These are phyloP conservation scores for Thymelicus acteon DNA, from an alignment of 2,888 invertebrate genomes.

Conservation along the genomic window DNA sequence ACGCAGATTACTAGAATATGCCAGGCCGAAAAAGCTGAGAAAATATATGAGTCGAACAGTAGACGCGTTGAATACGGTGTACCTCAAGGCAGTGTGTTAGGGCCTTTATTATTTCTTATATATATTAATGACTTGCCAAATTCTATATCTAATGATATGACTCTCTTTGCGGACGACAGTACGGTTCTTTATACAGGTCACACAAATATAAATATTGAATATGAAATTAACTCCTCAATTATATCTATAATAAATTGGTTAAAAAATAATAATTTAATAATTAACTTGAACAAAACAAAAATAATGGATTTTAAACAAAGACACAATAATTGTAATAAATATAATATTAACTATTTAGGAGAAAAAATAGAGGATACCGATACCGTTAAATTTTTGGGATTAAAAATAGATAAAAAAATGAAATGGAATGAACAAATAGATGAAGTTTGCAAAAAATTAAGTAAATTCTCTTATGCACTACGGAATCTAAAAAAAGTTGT, in stretches of 20 bases:
- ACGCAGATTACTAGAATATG: constrained; percentile 2
- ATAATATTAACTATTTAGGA: constrained; percentile 1
- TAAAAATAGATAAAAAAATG: neutral
- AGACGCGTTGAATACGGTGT: neutral
- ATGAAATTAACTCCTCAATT: neutral
- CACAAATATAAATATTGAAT: neutral
- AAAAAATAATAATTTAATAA: constrained; percentile 6
- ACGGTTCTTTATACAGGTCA: constrained; percentile 3
- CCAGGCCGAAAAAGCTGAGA: neutral
- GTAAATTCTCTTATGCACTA: neutral
- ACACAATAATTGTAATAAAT: neutral
- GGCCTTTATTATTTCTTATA: neutral
- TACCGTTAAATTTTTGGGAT: constrained; percentile 1
- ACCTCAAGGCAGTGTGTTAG: neutral
- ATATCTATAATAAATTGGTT: constrained; percentile 5
- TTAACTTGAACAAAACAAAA: constrained; percentile 13
- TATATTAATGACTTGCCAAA: neutral
- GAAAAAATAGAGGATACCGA: neutral
- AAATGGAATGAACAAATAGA: constrained; percentile 5
- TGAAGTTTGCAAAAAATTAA: neutral
- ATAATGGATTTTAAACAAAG: neutral
- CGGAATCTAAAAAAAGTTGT: neutral
- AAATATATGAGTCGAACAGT: neutral
- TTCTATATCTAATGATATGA: neutral
- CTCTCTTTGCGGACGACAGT: constrained; percentile 11